A percentile compares a stretch with the other conserved stretches of the same genome.
Evolutionary conservation across 23 tunicate species (phyloP).

Genomic region (Ascidia mentula): DNA sequence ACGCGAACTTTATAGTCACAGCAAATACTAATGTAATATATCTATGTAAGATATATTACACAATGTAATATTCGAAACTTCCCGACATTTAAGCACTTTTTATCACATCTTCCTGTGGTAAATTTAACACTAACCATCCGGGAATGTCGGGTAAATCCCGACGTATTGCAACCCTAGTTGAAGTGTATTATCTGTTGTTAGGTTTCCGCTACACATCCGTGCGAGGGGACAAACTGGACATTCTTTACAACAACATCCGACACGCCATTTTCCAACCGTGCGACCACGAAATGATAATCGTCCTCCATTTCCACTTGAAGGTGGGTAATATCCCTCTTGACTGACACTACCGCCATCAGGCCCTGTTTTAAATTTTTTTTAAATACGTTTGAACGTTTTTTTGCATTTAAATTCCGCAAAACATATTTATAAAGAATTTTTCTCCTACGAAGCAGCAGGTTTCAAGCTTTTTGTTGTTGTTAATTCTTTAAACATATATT

Average conservation of each 20-base stretch:
- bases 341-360: too few species aligned
- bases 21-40: too few species aligned
- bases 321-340: too few species aligned
- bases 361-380: too few species aligned
- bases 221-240: conserved; percentile 94
- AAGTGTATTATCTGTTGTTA: neutral
- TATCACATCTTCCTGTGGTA: neutral
- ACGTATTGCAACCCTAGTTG: neutral
- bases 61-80: neutral
- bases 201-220: conserved; percentile 97
- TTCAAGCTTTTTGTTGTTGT: too few species aligned
- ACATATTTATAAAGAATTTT: too few species aligned
- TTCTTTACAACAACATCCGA: conserved; percentile 87
- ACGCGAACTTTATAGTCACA: too few species aligned
- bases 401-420: too few species aligned
- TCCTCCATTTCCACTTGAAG: conserved; percentile 86
- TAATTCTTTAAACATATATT: too few species aligned
- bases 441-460: too few species aligned
- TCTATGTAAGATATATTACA: too few species aligned
- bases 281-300: conserved; percentile 97
- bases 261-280: conserved; percentile 97
- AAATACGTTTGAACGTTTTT: too few species aligned
- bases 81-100: neutral
- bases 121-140: neutral
- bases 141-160: neutral